Percentiles rank a stretch among this genome's conserved stretches.
These are phyloP conservation scores for Galendromus occidentalis DNA, from an alignment of 1,140 invertebrate species.

Conservation along the genomic window DNA sequence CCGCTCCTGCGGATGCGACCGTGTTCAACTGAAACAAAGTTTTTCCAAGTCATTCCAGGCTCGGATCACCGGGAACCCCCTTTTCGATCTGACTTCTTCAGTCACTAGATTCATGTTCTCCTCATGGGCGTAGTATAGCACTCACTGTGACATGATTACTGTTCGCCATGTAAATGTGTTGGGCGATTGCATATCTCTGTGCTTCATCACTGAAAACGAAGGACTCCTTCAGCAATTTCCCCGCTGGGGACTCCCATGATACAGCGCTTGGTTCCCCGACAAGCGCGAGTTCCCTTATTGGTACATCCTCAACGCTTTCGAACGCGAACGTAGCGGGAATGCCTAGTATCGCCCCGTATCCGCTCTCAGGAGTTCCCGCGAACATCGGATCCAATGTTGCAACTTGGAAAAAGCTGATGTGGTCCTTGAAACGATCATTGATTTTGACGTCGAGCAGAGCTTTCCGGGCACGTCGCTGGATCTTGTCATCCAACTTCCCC, in stretches of 20 bases:
- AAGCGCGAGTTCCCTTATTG: background rate
- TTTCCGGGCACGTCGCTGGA: background rate
- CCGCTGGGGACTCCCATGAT: background rate
- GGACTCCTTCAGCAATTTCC: background rate
- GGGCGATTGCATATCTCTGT: background rate
- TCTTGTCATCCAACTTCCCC: background rate
- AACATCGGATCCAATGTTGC: background rate
- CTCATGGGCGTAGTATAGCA: background rate
- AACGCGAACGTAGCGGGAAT: background rate
- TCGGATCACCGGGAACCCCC: no score
- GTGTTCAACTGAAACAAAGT: background rate
- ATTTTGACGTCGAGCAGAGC: background rate
- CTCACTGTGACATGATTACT: background rate
- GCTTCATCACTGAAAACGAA: background rate
- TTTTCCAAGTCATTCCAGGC: no score
- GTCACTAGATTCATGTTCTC: no score
- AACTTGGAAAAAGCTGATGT: background rate
- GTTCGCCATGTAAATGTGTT: background rate
- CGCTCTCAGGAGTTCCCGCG: background rate
- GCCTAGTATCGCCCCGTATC: background rate
- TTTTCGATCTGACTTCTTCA: no score
- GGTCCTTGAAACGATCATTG: background rate
- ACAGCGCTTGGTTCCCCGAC: background rate
- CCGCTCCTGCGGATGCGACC: background rate
- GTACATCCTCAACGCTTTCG: background rate